Base-by-base conservation (phyloP, 2,797 vertebrate genomes). In the Sitta carolinensis region DNA sequence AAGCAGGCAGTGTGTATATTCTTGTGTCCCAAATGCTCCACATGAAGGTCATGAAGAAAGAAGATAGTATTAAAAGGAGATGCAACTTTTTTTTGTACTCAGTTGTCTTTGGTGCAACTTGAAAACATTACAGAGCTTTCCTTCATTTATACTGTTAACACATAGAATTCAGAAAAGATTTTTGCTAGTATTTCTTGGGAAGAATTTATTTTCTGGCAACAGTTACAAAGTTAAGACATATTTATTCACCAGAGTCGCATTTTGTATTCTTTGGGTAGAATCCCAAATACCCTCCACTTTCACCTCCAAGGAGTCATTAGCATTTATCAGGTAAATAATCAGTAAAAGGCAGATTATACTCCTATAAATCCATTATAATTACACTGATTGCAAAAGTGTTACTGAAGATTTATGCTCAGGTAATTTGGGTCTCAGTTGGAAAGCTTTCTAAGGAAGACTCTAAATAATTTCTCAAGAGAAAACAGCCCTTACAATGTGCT, bases 201-300 rank as follows among this genome's bases (percentile, higher is more conserved):
- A 86, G 48, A 79, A 55, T 45, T 72, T 91, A 26, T 74, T 76
- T 70, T 48, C 58, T 85, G 75, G 81, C 50, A 81, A 34, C 16
- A 50, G 42, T 64, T 89, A 62, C 77, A 57, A 89, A 85, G 30
- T 67, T 78, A 68, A 75, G 75, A 61, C 73, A 89, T 81, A 94
- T 81, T 94, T 94, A 89, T 89, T 90, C 22, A 43, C 25, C 62
- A 8, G 25, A 86, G 61, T 47, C 48, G 11, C 22, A 40, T 80
- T 95, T 79, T 68, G 59, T 90, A 38, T 95, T 92, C 52, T 64
- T 94, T 96, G 88, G 86, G 86, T 95, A 93, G 77, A 92, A 83
- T 95, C 67, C 84, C 84, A 96, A 43, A 82, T 84, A 95, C 42
- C 25, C 50, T 87, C 38, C 47, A 76, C 55, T 84, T 93, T 89